These are phyloP conservation scores for Morpho helenor DNA, from an alignment of 2,888 invertebrate genomes.

Conservation along the genomic window DNA sequence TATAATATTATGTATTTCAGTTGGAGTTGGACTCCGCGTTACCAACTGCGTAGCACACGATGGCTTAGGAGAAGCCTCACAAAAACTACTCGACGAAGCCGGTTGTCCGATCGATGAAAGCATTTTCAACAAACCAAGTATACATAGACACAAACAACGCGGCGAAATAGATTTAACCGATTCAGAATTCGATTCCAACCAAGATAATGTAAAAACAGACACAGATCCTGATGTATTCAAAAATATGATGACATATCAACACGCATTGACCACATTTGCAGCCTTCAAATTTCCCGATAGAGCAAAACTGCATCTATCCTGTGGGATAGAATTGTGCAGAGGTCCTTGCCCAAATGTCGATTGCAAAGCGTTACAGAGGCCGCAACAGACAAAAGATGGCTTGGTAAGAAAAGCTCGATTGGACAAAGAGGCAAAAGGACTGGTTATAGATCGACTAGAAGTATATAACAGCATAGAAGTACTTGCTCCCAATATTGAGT, in stretches of 20 bases:
- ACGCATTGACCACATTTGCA: constrained; percentile 82
- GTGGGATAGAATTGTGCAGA: constrained; percentile 87
- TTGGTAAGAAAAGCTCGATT: constrained; percentile 65
- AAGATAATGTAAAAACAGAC: constrained; percentile 50
- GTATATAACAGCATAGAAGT: constrained; percentile 91
- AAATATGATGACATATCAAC: constrained; percentile 73
- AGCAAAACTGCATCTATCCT: constrained; percentile 87
- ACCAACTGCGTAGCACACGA: constrained; percentile 89
- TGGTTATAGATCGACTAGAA: constrained; percentile 82
- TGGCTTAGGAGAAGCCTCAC: constrained; percentile 86
- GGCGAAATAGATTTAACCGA: constrained; percentile 63
- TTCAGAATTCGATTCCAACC: constrained; percentile 45
- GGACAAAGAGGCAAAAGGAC: constrained; percentile 75
- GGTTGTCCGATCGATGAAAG: constrained; percentile 87
- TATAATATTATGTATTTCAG: constrained; percentile 52
- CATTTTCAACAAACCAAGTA: constrained; percentile 77
- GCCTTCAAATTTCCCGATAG: constrained; percentile 92
- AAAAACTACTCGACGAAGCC: constrained; percentile 84
- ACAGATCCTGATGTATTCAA: constrained; percentile 64
- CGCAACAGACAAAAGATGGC: constrained; percentile 68
- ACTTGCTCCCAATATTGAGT: constrained; percentile 86
- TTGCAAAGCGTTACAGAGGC: constrained; percentile 62
- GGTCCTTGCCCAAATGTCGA: constrained; percentile 83
- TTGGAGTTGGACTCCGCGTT: constrained; percentile 85
- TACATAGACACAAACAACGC: constrained; percentile 59